Percentiles rank a stretch among this genome's conserved stretches.
phyloP scores from a whole-genome alignment of 1,140 invertebrate species.

The Drosophila melanica region DNA sequence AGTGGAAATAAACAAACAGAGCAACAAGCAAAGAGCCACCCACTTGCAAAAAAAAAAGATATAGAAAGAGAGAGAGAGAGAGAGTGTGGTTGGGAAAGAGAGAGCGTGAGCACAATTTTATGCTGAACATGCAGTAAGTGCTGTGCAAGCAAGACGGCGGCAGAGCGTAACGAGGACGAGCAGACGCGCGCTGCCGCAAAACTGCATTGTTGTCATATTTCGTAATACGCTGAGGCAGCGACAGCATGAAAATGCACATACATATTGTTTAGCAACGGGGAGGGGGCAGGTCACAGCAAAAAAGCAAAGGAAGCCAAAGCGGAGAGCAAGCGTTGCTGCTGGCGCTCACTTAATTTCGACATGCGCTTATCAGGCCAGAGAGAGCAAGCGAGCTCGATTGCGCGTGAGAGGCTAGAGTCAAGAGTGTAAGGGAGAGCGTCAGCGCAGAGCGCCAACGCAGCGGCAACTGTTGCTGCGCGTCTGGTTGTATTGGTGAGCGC shows the following conservation, averaged over 20 bases:
- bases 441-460: constrained; percentile 75
- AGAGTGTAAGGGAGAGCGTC: constrained; percentile 24
- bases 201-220: constrained; percentile 84
- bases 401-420: constrained; percentile 18
- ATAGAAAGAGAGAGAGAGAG: constrained; percentile 13
- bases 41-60: constrained; percentile 35
- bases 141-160: constrained; percentile 29
- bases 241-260: constrained; percentile 42
- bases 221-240: constrained; percentile 77
- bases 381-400: constrained; percentile 13
- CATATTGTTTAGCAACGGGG: constrained; percentile 17
- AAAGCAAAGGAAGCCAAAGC: constrained; percentile 50
- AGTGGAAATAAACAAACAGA: constrained; percentile 59
- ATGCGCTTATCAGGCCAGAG: constrained; percentile 60
- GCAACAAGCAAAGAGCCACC: constrained; percentile 54
- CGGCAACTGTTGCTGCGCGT: constrained; percentile 27
- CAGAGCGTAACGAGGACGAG: constrained; percentile 78
- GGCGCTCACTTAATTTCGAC: constrained; percentile 56
- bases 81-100: constrained; percentile 10
- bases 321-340: constrained; percentile 37
- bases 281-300: constrained; percentile 49
- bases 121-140: constrained; percentile 61
- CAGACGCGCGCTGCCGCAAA: constrained; percentile 48
- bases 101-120: constrained; percentile 36
- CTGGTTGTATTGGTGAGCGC: constrained; percentile 10